Conservation (phyloP, 2,888 invertebrate genomes). For the Heteromurus nitidus region DNA sequence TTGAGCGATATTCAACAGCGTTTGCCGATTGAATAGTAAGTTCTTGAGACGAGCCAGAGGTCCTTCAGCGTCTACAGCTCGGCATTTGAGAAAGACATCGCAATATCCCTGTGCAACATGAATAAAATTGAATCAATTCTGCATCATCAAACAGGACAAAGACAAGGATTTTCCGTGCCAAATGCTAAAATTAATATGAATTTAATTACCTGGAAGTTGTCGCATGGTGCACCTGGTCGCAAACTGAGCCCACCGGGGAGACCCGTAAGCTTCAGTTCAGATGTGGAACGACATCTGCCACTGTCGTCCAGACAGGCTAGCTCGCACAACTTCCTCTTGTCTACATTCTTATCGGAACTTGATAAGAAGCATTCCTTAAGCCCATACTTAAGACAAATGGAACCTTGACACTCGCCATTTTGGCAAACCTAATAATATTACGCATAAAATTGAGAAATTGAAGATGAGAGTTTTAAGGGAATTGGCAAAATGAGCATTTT, state of each 20-base stretch:
- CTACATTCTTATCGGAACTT: conserved; percentile 84
- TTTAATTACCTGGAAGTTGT: conserved; percentile 90
- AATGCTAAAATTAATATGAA: background rate
- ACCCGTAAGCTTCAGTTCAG: conserved; percentile 85
- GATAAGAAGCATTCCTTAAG: conserved; percentile 96
- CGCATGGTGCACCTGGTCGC: conserved; percentile 97
- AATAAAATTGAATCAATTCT: background rate
- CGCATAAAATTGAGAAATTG: too few relatives aligned
- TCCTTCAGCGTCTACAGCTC: conserved; percentile 98
- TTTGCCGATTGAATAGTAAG: conserved; percentile 92
- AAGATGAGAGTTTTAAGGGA: too few relatives aligned
- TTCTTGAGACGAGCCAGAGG: conserved; percentile 97
- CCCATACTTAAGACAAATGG: conserved; percentile 95
- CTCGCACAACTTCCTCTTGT: conserved; percentile 93
- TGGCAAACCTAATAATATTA: conserved; percentile 81
- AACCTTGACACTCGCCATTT: conserved; percentile 93
- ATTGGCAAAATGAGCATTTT: too few relatives aligned
- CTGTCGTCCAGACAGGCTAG: conserved; percentile 95
- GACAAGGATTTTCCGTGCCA: background rate
- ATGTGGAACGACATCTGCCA: conserved; percentile 85
- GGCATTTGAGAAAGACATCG: conserved; percentile 98
- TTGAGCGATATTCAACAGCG: conserved; percentile 89
- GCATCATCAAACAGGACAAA: background rate
- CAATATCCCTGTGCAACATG: conserved; percentile 88
- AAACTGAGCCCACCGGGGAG: conserved; percentile 88